A percentile compares a stretch with the other conserved stretches of the same genome.
phyloP scores from a whole-genome alignment of 2,888 invertebrate genomes.

The Imbricaverruca yamaguchii region DNA sequence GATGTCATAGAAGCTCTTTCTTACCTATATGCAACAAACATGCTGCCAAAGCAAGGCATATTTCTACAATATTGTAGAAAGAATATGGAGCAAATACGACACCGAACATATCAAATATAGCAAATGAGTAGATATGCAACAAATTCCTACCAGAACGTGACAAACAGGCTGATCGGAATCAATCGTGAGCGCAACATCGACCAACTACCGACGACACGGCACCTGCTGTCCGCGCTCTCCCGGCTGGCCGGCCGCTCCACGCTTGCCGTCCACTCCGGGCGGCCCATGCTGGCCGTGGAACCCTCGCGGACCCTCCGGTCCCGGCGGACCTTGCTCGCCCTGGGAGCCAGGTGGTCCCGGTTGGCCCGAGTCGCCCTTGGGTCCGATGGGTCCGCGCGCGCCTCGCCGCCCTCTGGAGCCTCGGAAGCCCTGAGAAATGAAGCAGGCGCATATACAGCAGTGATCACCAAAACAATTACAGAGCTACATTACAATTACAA shows the following conservation, averaged over 20 bases:
- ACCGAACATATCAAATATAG: too few relatives aligned
- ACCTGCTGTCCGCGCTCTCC: slow-evolving; percentile 71
- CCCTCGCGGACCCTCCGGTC: slow-evolving; percentile 67
- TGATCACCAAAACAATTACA: too few relatives aligned
- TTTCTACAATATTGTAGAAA: slow-evolving; percentile 31
- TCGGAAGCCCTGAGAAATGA: slow-evolving; percentile 54
- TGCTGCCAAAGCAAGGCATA: slow-evolving; percentile 34
- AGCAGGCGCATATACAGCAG: too few relatives aligned
- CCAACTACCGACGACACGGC: too few relatives aligned
- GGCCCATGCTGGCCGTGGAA: slow-evolving; percentile 61
- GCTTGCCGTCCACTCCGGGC: slow-evolving; percentile 67
- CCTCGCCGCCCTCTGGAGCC: slow-evolving; percentile 68
- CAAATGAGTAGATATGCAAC: too few relatives aligned
- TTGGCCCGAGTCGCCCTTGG: slow-evolving; percentile 72
- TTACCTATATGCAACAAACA: too few relatives aligned
- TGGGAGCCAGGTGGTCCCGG: slow-evolving; percentile 63
- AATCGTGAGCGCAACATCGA: too few relatives aligned
- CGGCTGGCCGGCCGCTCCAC: slow-evolving; percentile 56
- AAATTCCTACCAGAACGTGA: too few relatives aligned
- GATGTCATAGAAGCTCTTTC: too few relatives aligned
- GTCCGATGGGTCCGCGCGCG: slow-evolving; percentile 60
- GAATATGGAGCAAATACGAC: too few relatives aligned
- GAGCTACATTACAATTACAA: too few relatives aligned
- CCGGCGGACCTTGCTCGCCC: slow-evolving; percentile 63
- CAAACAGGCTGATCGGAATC: too few relatives aligned